These are phyloP conservation scores for Anhinga rufa DNA, from an alignment of 2,113 vertebrate species.

Conservation along the genomic window DNA sequence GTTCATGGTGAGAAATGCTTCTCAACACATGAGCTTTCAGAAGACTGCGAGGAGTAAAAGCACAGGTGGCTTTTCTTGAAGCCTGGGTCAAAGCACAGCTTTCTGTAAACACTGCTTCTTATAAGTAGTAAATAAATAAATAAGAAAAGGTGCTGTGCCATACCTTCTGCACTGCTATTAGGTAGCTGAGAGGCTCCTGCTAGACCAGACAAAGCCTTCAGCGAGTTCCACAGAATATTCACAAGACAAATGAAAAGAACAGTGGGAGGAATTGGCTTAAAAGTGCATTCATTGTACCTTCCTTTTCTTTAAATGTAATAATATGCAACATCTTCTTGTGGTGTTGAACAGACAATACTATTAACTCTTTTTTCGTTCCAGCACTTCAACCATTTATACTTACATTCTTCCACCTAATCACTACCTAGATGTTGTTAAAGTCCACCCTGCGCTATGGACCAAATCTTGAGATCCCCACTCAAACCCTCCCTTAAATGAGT, in stretches of 20 bases:
- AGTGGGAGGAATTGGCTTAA: slow-evolving; percentile 28
- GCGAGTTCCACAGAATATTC: slow-evolving; percentile 10
- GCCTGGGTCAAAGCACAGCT: neutral
- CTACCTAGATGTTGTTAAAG: slow-evolving; percentile 3
- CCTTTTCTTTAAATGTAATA: slow-evolving; percentile 4
- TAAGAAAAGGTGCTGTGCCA: neutral
- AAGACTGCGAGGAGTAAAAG: neutral
- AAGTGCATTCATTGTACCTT: slow-evolving; percentile 3
- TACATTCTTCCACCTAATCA: neutral
- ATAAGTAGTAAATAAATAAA: neutral
- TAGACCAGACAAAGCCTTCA: slow-evolving; percentile 23
- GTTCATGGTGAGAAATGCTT: neutral
- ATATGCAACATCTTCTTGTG: neutral
- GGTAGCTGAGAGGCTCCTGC: neutral
- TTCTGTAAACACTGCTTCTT: slow-evolving; percentile 13
- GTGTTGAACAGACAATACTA: neutral
- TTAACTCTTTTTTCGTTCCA: neutral
- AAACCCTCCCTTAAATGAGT: neutral
- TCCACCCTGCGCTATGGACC: neutral
- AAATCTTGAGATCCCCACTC: neutral
- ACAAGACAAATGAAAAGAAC: slow-evolving; percentile 43
- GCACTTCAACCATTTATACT: neutral
- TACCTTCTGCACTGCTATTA: neutral
- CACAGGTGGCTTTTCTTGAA: neutral
- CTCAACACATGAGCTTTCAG: neutral